phyloP scores from a whole-genome alignment of 2,888 invertebrate species.

The Hedya salicella region DNA sequence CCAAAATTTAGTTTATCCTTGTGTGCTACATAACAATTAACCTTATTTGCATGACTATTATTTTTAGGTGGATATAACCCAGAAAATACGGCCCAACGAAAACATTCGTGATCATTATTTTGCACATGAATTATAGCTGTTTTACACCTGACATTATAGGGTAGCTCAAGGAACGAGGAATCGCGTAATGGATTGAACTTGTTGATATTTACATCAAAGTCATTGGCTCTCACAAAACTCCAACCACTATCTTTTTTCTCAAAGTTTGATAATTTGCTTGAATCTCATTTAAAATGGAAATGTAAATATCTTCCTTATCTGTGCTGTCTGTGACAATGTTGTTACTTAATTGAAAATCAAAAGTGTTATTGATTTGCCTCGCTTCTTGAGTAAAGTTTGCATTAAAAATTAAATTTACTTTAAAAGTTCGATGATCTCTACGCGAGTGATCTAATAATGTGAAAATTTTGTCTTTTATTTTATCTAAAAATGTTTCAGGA shows the following conservation, averaged over 20 bases:
- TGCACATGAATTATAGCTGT: slow-evolving; percentile 51
- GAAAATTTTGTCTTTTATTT: not conserved
- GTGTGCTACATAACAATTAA: not conserved
- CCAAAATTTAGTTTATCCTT: slow-evolving; percentile 1
- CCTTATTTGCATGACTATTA: slow-evolving; percentile 24
- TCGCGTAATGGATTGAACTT: slow-evolving; percentile 47
- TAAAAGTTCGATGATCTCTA: not conserved
- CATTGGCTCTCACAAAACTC: not conserved
- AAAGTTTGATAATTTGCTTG: not conserved
- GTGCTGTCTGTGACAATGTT: not conserved
- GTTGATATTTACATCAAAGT: slow-evolving; percentile 45
- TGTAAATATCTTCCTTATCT: not conserved
- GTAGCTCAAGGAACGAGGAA: slow-evolving; percentile 48
- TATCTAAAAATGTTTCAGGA: not conserved
- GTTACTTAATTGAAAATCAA: too few relatives aligned
- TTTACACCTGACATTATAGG: slow-evolving; percentile 47
- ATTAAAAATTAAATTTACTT: not conserved
- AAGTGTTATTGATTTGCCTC: too few relatives aligned
- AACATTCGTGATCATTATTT: slow-evolving; percentile 48
- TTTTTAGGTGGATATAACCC: slow-evolving; percentile 48
- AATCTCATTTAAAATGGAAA: not conserved
- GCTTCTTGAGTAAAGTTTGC: not conserved
- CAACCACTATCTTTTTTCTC: too few relatives aligned
- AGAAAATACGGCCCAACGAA: slow-evolving; percentile 50
- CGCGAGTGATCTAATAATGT: not conserved